These are phyloP conservation scores for Glyptemys insculpta DNA, from an alignment of 2,797 vertebrate species.

Conservation along the genomic window DNA sequence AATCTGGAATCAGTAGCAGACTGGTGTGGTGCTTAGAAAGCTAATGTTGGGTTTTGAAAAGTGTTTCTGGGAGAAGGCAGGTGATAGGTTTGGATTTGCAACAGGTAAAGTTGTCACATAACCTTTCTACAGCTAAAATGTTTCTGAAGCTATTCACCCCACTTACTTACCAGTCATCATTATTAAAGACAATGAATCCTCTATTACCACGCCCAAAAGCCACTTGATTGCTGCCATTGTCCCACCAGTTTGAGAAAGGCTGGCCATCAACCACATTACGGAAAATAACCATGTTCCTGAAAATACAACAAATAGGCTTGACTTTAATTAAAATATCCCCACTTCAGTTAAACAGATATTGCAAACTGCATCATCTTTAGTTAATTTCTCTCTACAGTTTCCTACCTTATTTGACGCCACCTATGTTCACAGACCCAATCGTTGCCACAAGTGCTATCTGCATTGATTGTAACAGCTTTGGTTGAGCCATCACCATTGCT, in stretches of 20 bases:
- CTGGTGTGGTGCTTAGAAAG: neutral
- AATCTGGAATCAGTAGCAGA: neutral
- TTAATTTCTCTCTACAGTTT: neutral
- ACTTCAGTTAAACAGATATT: rapidly evolving
- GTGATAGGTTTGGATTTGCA: neutral
- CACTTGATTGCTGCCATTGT: constrained; percentile 92
- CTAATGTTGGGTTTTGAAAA: neutral
- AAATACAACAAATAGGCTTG: neutral
- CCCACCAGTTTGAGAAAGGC: constrained; percentile 94
- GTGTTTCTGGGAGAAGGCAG: neutral
- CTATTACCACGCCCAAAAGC: constrained; percentile 92
- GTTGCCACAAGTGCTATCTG: constrained; percentile 92
- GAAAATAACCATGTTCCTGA: constrained; percentile 95
- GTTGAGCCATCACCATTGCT: constrained; percentile 85
- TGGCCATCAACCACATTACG: constrained; percentile 91
- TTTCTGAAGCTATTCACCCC: neutral
- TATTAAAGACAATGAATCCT: constrained; percentile 96
- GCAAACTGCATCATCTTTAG: neutral
- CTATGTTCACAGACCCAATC: constrained; percentile 96
- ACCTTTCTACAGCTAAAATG: neutral
- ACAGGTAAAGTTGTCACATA: neutral
- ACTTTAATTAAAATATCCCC: neutral
- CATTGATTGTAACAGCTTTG: constrained; percentile 90
- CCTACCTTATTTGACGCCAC: constrained; percentile 95
- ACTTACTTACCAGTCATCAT: constrained; percentile 90